These are phyloP conservation scores for Montipora capitata DNA, from an alignment of 92 coral and sea anemone species.

Conservation along the genomic window DNA sequence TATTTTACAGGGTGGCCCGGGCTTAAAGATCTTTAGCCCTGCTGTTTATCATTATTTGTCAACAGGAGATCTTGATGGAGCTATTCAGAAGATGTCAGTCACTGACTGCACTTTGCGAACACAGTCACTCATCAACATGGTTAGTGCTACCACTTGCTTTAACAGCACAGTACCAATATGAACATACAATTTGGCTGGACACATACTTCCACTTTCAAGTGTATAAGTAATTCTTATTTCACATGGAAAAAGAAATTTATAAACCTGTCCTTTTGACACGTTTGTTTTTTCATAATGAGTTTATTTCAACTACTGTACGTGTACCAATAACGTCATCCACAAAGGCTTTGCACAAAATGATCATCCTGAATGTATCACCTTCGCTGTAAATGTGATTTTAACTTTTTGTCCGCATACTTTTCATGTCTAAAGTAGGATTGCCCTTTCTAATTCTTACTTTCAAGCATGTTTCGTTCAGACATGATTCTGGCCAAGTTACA, in stretches of 20 bases:
- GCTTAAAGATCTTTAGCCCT: slow-evolving; percentile 68
- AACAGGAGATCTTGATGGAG: slow-evolving; percentile 62
- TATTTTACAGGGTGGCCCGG: slow-evolving; percentile 78
- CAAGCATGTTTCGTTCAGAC: no score
- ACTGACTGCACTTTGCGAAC: slow-evolving; percentile 46
- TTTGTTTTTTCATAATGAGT: no score
- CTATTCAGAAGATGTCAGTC: slow-evolving; percentile 39
- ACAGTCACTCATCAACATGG: slow-evolving; percentile 32
- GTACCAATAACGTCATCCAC: no score
- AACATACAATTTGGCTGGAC: background rate
- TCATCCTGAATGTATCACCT: no score
- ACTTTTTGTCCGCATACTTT: no score
- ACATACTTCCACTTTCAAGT: background rate
- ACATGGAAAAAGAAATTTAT: no score
- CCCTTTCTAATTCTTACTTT: no score
- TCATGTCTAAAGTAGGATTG: no score
- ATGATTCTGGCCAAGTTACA: background rate
- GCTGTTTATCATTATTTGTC: slow-evolving; percentile 61
- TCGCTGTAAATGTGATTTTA: no score
- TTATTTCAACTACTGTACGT: no score
- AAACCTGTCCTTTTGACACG: no score
- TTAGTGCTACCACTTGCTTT: slow-evolving; percentile 6
- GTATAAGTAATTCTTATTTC: background rate
- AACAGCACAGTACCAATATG: background rate
- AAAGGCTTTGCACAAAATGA: no score